Evolutionary conservation across 1,140 invertebrate species (phyloP).

Genomic region (Zaprionus capensis): DNA sequence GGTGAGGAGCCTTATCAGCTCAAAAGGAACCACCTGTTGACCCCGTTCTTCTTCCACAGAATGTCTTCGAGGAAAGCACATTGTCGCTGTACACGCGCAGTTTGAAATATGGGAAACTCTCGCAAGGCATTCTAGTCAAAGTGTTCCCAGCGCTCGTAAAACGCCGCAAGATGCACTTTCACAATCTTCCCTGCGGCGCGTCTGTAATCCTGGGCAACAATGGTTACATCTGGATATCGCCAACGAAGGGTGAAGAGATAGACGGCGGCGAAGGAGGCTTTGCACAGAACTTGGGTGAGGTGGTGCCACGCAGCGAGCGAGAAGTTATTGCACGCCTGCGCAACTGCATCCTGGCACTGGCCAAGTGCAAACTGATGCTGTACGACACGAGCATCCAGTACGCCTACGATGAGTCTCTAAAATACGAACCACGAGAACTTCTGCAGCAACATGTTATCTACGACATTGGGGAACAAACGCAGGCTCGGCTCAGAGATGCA

Average conservation of each 20-base stretch:
- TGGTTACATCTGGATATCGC: slow-evolving; percentile 97
- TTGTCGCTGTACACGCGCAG: slow-evolving; percentile 97
- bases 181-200: slow-evolving; percentile 95
- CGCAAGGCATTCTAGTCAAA: slow-evolving; percentile 94
- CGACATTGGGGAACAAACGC: slow-evolving; percentile 90
- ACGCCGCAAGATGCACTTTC: slow-evolving; percentile 97
- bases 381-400: slow-evolving; percentile 96
- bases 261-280: slow-evolving; percentile 91
- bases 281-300: slow-evolving; percentile 90
- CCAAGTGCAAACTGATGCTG: slow-evolving; percentile 93
- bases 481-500: slow-evolving; percentile 86
- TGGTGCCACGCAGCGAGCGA: slow-evolving; percentile 89
- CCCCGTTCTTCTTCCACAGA: slow-evolving; percentile 85
- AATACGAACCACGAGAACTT: slow-evolving; percentile 92
- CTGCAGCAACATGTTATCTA: slow-evolving; percentile 92
- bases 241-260: slow-evolving; percentile 87
- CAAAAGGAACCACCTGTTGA: not conserved
- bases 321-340: slow-evolving; percentile 93
- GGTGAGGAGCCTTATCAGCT: slow-evolving; percentile 6
- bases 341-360: slow-evolving; percentile 95
- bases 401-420: slow-evolving; percentile 95
- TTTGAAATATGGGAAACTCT: slow-evolving; percentile 98
- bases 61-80: slow-evolving; percentile 94
- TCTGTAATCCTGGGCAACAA: slow-evolving; percentile 98
- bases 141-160: slow-evolving; percentile 97